Evolutionary conservation across 2,113 vertebrate species (phyloP).

Genomic region (Lates calcarifer): DNA sequence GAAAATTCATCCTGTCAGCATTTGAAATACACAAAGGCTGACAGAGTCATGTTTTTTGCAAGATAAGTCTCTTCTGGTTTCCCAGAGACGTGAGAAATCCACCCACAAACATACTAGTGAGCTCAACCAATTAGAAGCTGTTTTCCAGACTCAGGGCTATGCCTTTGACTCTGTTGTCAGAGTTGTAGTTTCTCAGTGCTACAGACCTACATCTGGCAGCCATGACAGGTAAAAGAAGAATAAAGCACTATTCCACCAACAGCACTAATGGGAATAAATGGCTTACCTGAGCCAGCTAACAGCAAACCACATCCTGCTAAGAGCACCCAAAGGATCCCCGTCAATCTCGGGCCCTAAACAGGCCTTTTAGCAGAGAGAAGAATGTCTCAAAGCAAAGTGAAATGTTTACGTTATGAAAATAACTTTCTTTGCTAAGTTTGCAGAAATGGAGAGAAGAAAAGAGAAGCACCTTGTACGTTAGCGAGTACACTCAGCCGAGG

Average conservation of each 20-base stretch:
- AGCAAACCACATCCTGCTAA: constrained; percentile 74
- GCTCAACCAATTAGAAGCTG: constrained; percentile 57
- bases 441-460: constrained; percentile 49
- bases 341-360: constrained; percentile 57
- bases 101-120: constrained; percentile 41
- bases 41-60: constrained; percentile 33
- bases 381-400: constrained; percentile 58
- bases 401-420: constrained; percentile 74
- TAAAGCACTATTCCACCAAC: constrained; percentile 65
- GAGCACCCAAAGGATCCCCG: constrained; percentile 59
- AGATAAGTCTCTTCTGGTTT: constrained; percentile 35
- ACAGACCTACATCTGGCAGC: constrained; percentile 73
- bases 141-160: constrained; percentile 52
- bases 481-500: not conserved
- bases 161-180: constrained; percentile 65
- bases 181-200: constrained; percentile 41
- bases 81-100: constrained; percentile 45
- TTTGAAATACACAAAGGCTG: constrained; percentile 41
- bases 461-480: constrained; percentile 22
- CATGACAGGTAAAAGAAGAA: constrained; percentile 73
- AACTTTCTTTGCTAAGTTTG: constrained; percentile 60
- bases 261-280: constrained; percentile 80
- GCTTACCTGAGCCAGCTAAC: constrained; percentile 74
- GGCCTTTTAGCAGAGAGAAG: constrained; percentile 51
- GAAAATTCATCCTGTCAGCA: constrained; percentile 14